Base-by-base conservation (phyloP, 2,888 invertebrate species). In the Agrotis puta region DNA sequence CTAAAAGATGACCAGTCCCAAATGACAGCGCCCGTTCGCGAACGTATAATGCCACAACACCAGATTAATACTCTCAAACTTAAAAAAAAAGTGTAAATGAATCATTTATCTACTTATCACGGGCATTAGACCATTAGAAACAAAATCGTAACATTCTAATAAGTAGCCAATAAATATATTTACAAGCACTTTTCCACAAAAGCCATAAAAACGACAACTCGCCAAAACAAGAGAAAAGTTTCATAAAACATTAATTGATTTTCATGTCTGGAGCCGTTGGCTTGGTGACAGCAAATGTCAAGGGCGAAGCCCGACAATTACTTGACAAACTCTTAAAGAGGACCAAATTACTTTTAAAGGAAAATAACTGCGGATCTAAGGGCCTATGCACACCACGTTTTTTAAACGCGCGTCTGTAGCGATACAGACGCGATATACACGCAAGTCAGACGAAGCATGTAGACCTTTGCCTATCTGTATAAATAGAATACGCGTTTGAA, bases 181-280 rank as follows among this genome's bases (percentile, higher is more conserved):
- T 2, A 45, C 16, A 54, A 54, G 54, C 27, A 27, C 16, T 22
- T 14, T 24, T 39, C n/a, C 5, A 14, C 27, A n/a, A 53, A 33
- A 33, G 3, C 14, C 50, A n/a, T 27, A 39, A 20, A 47, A 48
- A 54, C 6, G 9, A 33, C 18, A 9, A 54, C 18, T 18, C 45
- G 13, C 14, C 7, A 16, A 50, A 43, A 57, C 22, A 47, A 5
- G 33, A 39, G n/a, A 39, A 50, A 39, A n/a, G 57, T 51, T 57
- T 67, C 18, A 7, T 4, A n/a, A 20, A 58, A 64, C 22, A 57
- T 22, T 64, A 69, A 77, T 75, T 59, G 47, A 20, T 50, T 47
- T 61, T 47, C 43, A 43, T 59, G 45, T n/a, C 20, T 53, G 6
- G 14, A 24, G n/a, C 47, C 7, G 58, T 58, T 48, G 69, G 47